A percentile compares a stretch with the other conserved stretches of the same genome.
These are phyloP conservation scores for Peromyscus californicus DNA, from an alignment of 2,113 vertebrate genomes.

Conservation along the genomic window DNA sequence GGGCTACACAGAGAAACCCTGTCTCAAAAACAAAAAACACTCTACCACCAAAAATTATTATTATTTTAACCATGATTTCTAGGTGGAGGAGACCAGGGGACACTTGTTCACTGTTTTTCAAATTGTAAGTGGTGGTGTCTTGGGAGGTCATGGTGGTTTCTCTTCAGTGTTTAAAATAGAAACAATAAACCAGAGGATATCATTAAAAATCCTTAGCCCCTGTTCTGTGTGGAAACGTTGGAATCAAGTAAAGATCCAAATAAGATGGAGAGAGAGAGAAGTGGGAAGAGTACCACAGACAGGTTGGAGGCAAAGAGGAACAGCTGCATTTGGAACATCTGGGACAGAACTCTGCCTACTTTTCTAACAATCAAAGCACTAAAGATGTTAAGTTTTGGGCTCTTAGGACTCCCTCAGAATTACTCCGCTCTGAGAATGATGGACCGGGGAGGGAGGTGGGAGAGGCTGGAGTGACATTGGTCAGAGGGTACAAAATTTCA, in stretches of 20 bases:
- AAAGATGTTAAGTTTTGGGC: neutral
- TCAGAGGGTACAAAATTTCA: neutral
- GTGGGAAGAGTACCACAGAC: neutral
- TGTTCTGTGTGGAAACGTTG: neutral
- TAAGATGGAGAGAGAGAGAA: slow-evolving; percentile 13
- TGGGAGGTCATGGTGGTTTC: slow-evolving; percentile 1
- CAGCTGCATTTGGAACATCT: neutral
- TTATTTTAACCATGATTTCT: neutral
- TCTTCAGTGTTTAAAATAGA: slow-evolving; percentile 27
- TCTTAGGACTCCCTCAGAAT: neutral
- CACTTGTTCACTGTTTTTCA: neutral
- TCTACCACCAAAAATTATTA: neutral
- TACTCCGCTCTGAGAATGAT: neutral
- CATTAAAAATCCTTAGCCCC: neutral
- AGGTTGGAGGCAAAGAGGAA: neutral
- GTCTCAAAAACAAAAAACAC: neutral
- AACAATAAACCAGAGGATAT: slow-evolving; percentile 40
- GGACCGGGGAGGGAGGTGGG: neutral
- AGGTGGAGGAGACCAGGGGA: neutral
- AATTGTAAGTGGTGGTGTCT: neutral
- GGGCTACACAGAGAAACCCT: neutral
- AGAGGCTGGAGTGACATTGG: neutral
- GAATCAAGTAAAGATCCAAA: neutral
- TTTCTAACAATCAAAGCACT: neutral
- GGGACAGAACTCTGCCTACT: neutral